phyloP scores from a whole-genome alignment of 2,888 invertebrate genomes.

The Meiosimyza platycephala region DNA sequence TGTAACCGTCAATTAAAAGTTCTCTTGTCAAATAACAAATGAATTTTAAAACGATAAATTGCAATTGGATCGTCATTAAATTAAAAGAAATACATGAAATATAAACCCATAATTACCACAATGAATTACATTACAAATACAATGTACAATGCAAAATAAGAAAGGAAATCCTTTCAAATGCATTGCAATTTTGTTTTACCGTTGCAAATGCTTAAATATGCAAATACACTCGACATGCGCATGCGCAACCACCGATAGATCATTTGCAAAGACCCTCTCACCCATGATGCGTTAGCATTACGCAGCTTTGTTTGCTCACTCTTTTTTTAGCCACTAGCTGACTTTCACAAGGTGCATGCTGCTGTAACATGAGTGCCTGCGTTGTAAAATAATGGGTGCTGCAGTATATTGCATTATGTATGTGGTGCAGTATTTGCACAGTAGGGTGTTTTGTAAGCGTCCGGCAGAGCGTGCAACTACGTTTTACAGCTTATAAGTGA shows the following conservation, averaged over 20 bases:
- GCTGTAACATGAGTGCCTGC: too few relatives aligned
- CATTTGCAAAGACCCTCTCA: not conserved
- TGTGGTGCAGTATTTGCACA: too few relatives aligned
- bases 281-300: not conserved
- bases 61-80: not conserved
- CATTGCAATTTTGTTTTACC: conserved; percentile 7
- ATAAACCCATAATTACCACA: conserved; percentile 23
- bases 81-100: not conserved
- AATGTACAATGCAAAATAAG: not conserved
- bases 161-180: conserved; percentile 12
- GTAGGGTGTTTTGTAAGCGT: too few relatives aligned
- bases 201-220: conserved; percentile 34
- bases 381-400: too few relatives aligned
- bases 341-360: too few relatives aligned
- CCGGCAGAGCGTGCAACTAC: too few relatives aligned
- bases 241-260: conserved; percentile 23
- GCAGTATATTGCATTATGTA: too few relatives aligned
- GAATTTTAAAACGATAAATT: not conserved
- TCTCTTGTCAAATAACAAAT: too few relatives aligned
- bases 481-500: too few relatives aligned
- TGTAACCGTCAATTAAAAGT: too few relatives aligned
- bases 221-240: conserved; percentile 34
- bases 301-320: not conserved
- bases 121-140: conserved; percentile 1
- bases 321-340: too few relatives aligned